Conservation (phyloP, 2,113 vertebrate genomes). For the Lepidiolamprologus cunningtoni region DNA sequence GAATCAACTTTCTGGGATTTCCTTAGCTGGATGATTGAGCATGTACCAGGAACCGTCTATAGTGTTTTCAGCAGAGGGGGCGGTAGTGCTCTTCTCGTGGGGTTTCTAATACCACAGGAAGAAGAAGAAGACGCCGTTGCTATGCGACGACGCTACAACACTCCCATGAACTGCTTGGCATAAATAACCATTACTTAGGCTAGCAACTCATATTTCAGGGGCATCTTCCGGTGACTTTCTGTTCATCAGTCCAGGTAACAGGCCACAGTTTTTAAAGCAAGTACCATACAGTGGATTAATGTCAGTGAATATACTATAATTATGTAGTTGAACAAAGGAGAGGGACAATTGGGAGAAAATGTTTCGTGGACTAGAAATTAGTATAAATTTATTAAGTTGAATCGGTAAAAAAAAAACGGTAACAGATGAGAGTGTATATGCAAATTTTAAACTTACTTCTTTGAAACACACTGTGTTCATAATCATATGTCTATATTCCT, state of each 20-base stretch:
- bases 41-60: background rate
- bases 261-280: background rate
- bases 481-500: background rate
- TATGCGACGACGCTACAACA: background rate
- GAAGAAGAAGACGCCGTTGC: slow-evolving; percentile 19
- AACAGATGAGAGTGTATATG: background rate
- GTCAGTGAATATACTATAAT: accelerated
- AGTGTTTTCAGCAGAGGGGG: background rate
- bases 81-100: background rate
- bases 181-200: background rate
- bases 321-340: background rate
- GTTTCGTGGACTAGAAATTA: background rate
- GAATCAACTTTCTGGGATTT: background rate
- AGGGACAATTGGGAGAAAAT: background rate
- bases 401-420: background rate
- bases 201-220: background rate
- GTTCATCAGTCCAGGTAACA: background rate
- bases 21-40: background rate
- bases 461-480: background rate
- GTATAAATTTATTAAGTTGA: background rate
- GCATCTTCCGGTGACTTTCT: background rate
- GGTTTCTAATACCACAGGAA: background rate
- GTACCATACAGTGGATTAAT: background rate
- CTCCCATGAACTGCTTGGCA: background rate
- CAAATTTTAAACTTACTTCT: background rate